A percentile compares a stretch with the other conserved stretches of the same genome.
phyloP scores from a whole-genome alignment of 2,113 vertebrate genomes.

The Gobius niger region DNA sequence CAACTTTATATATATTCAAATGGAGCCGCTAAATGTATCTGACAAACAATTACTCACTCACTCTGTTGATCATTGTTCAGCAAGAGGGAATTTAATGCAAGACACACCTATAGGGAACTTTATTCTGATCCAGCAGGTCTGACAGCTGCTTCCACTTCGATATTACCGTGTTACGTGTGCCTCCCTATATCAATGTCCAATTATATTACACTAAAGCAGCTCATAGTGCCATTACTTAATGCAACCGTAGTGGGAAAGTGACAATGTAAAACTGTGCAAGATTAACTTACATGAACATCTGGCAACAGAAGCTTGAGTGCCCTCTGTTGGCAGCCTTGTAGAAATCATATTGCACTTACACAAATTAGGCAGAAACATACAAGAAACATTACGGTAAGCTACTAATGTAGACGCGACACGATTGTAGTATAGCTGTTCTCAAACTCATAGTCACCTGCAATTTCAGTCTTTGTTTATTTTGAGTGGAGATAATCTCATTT shows the following conservation, averaged over 20 bases:
- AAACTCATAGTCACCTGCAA: too few relatives aligned
- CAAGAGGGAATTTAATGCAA: background rate
- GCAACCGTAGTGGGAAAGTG: background rate
- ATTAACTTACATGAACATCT: background rate
- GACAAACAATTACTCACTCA: slow-evolving; percentile 5
- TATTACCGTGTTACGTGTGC: background rate
- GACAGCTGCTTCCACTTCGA: background rate
- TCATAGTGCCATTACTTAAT: background rate
- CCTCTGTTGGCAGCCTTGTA: background rate
- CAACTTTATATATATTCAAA: slow-evolving; percentile 21
- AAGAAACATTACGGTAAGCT: too few relatives aligned
- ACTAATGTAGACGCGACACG: too few relatives aligned
- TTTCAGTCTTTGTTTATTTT: too few relatives aligned
- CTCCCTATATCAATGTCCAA: background rate
- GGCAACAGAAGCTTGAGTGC: background rate
- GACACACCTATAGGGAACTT: background rate
- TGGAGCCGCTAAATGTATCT: slow-evolving; percentile 14
- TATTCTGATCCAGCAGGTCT: background rate
- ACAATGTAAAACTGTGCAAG: background rate
- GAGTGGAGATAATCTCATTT: too few relatives aligned
- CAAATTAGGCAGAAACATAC: too few relatives aligned
- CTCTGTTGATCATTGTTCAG: background rate
- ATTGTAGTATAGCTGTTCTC: too few relatives aligned
- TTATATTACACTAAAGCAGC: background rate
- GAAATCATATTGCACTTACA: background rate